Conservation (phyloP, 1,140 invertebrate species). For the Polypedilum vanderplanki region DNA sequence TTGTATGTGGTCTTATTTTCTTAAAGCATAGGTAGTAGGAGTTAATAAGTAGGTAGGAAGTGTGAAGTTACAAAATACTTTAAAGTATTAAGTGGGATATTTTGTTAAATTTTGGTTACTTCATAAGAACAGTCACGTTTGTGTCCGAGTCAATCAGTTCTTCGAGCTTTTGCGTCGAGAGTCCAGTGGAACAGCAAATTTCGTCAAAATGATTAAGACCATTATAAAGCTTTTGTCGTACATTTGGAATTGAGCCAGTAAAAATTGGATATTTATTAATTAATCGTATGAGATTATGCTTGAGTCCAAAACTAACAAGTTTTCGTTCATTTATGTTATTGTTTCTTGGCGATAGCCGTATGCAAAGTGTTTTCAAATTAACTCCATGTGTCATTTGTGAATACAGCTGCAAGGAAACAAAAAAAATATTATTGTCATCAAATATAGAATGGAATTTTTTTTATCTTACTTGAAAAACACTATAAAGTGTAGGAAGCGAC, state of each 20-base stretch:
- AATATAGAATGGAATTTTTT: background rate
- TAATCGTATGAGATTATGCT: constrained; percentile 76
- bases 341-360: constrained; percentile 48
- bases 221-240: constrained; percentile 64
- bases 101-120: background rate
- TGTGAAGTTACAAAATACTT: too few species aligned
- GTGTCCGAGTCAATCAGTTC: constrained; percentile 80
- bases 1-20: too few species aligned
- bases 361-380: constrained; percentile 76
- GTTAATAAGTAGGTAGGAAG: too few species aligned
- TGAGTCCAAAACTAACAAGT: constrained; percentile 83
- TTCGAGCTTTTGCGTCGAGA: constrained; percentile 72
- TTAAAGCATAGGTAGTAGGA: too few species aligned
- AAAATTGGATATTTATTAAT: constrained; percentile 66
- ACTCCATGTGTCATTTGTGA: constrained; percentile 76
- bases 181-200: constrained; percentile 80
- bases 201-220: constrained; percentile 77
- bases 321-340: constrained; percentile 69
- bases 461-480: background rate
- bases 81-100: too few species aligned
- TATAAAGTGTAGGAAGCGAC: constrained; percentile 52
- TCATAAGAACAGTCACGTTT: constrained; percentile 58
- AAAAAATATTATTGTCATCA: background rate
- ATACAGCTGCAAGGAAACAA: constrained; percentile 69
- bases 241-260: constrained; percentile 44